phyloP scores from a whole-genome alignment of 2,797 vertebrate genomes.

The Oceanodroma leucorhoa region DNA sequence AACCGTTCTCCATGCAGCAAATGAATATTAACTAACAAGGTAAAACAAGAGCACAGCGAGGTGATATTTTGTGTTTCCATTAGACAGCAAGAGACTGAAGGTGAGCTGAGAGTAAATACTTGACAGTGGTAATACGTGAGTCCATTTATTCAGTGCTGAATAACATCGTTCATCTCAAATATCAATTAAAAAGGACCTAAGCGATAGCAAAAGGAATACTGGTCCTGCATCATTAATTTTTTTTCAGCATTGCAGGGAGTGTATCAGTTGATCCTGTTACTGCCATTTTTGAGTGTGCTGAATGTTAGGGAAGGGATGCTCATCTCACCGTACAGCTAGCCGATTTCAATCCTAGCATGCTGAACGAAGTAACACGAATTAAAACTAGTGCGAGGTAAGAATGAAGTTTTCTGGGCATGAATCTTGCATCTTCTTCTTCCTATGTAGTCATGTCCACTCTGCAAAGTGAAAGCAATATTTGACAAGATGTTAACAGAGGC shows the following conservation, averaged over 20 bases:
- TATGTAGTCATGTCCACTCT: fast-evolving
- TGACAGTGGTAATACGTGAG: slow-evolving; percentile 1
- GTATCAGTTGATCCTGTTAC: not conserved
- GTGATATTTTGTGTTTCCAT: slow-evolving; percentile 35
- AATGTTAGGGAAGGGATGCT: not conserved
- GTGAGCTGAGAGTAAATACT: slow-evolving; percentile 48
- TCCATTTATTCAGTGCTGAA: slow-evolving; percentile 4
- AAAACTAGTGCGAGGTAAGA: not conserved
- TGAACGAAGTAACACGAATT: fast-evolving
- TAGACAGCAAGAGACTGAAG: slow-evolving; percentile 32
- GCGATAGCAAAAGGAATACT: not conserved
- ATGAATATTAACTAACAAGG: slow-evolving; percentile 35
- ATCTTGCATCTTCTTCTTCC: not conserved
- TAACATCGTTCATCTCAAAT: slow-evolving; percentile 8
- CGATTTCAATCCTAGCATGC: not conserved
- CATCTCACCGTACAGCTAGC: not conserved
- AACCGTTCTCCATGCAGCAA: not conserved
- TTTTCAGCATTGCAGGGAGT: not conserved
- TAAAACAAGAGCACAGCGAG: slow-evolving; percentile 29
- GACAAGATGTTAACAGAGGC: not conserved
- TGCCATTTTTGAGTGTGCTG: not conserved
- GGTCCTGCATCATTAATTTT: not conserved
- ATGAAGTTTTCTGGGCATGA: not conserved
- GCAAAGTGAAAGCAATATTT: not conserved
- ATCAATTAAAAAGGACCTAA: slow-evolving; percentile 11